These are phyloP conservation scores for Hipparchia sbordonii DNA, from an alignment of 2,888 invertebrate genomes.

Conservation along the genomic window DNA sequence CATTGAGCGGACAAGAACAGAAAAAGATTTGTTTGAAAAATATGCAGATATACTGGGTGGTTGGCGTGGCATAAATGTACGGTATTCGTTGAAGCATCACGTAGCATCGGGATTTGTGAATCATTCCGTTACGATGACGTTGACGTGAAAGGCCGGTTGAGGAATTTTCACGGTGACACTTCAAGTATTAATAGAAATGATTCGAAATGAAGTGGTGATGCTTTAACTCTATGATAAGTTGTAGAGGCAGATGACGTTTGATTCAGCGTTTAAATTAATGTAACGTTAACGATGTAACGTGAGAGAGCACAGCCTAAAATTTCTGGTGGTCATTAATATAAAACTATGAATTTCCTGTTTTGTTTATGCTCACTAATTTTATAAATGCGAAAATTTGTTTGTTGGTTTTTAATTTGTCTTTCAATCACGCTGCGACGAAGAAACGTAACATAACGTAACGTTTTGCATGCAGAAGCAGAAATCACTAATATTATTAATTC, in stretches of 20 bases:
- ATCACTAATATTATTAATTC: no score
- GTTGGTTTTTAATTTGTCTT: no score
- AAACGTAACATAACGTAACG: no score
- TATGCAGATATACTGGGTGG: not conserved
- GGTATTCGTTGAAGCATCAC: no score
- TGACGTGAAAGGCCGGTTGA: constrained; percentile 22
- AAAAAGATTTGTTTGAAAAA: constrained; percentile 17
- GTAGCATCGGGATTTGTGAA: constrained; percentile 40
- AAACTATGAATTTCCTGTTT: constrained; percentile 12
- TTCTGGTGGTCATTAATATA: constrained; percentile 11
- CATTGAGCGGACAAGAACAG: no score
- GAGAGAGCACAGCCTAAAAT: constrained; percentile 1
- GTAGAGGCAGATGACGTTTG: constrained; percentile 17
- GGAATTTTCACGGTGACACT: constrained; percentile 36
- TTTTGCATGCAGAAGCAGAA: no score
- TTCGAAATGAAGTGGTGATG: constrained; percentile 32
- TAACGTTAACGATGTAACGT: constrained; percentile 9
- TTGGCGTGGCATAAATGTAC: no score
- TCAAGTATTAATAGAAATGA: constrained; percentile 40
- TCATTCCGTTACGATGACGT: constrained; percentile 40
- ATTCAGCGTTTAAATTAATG: constrained; percentile 25
- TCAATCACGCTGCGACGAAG: no score
- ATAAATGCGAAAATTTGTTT: no score
- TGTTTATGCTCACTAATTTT: no score
- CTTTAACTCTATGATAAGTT: constrained; percentile 28